Percentiles rank a stretch among this genome's conserved stretches.
Evolutionary conservation across 2,888 invertebrate species (phyloP).

Genomic region (Drosophila setosimentum): DNA sequence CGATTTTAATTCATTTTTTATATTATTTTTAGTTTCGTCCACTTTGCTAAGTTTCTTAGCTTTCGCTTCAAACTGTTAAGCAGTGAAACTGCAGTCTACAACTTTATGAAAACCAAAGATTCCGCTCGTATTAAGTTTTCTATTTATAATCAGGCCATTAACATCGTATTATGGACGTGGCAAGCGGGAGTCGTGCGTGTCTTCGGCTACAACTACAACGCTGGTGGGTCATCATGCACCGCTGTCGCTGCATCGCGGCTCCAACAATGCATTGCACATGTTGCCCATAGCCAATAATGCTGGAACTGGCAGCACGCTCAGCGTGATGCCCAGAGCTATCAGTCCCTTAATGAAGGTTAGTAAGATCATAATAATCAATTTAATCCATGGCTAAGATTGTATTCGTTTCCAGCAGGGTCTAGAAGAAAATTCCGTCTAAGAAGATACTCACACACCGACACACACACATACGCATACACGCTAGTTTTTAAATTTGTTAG

Average conservation of each 20-base stretch:
- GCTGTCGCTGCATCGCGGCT: constrained; percentile 82
- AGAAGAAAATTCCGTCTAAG: constrained; percentile 84
- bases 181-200: constrained; percentile 89
- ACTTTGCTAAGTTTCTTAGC: background rate
- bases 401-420: constrained; percentile 79
- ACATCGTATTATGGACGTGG: constrained; percentile 89
- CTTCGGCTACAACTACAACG: constrained; percentile 92
- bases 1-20: background rate
- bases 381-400: constrained; percentile 10
- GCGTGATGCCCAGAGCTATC: constrained; percentile 82
- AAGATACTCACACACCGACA: background rate
- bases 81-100: background rate
- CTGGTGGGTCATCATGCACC: constrained; percentile 86
- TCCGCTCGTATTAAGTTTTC: constrained; percentile 33
- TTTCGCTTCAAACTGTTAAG: background rate
- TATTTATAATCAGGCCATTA: constrained; percentile 87
- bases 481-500: constrained; percentile 37
- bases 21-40: background rate
- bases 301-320: constrained; percentile 67
- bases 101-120: constrained; percentile 7
- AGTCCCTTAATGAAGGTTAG: constrained; percentile 85
- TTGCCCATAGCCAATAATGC: constrained; percentile 65
- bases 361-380: constrained; percentile 1
- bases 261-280: constrained; percentile 84
- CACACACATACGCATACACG: background rate